Evolutionary conservation across 2,113 vertebrate genomes (phyloP), one percentile per base, ranked within the genome.

Genomic region (Neogobius melanostomus): DNA sequence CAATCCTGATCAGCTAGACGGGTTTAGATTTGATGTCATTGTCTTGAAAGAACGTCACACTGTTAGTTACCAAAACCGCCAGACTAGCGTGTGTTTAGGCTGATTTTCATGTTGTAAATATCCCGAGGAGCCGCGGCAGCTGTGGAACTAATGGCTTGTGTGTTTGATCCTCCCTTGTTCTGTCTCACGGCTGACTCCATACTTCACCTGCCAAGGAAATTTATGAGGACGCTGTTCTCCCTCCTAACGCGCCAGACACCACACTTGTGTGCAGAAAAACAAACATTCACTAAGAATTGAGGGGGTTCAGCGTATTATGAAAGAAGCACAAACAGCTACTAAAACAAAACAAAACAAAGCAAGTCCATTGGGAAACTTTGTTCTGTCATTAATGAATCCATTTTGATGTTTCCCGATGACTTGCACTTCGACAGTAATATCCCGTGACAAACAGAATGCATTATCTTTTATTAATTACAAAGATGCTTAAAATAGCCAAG

Each of bases 171-270:
- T 82, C 70, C 68, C 64, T 74, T 79, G 66, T 81, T 85, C 68
- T 78, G 82, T 86, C 77, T 84, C 82, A 81, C 87, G 83, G 72
- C 76, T 88, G 75, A 77, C 81, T 68, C 75, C 71, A 56, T 82
- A 71, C 69, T 73, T 79, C 80, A 85, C 80, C 84, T 86, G 83
- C 82, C 84, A 82, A 74, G 73, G 68, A 84, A 82, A 89, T 88
- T 84, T 84, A 88, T 82, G 80, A 88, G 82, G 78, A 77, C 17
- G 51, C 67, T 16, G 63, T 69, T 72, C 81, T 71, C 82, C 68
- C 79, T 72, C 75, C 78, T 79, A 66, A 53, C 42, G 5, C 61
- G 74, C 51, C 67, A 75, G 75, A 80, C 77, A 75, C 62, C 47
- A 80, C 71, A 77, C 83, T 77, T 80, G 67, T 70, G 57, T 71